These are phyloP conservation scores for Chloropsis cyanopogon DNA, from an alignment of 2,113 vertebrate genomes.

Conservation along the genomic window DNA sequence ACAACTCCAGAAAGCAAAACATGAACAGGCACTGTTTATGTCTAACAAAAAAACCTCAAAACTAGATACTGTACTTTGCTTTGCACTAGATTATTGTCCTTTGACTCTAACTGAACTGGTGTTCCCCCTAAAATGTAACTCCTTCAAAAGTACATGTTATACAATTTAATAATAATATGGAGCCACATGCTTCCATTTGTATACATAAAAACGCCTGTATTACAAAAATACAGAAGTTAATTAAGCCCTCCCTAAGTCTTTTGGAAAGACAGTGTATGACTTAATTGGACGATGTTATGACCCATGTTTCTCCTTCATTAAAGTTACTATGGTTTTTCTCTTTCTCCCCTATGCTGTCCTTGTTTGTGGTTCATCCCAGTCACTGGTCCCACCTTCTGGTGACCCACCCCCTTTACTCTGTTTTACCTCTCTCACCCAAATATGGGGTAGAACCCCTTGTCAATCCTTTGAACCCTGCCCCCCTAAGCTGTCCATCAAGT, in stretches of 20 bases:
- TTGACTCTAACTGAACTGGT: not conserved
- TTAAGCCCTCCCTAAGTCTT: not conserved
- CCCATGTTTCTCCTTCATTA: too few species aligned
- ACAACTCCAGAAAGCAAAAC: not conserved
- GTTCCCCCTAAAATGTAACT: not conserved
- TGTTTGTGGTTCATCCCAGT: too few species aligned
- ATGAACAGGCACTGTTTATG: not conserved
- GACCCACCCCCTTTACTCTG: too few species aligned
- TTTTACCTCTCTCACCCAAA: too few species aligned
- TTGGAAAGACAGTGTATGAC: not conserved
- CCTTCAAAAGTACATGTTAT: not conserved
- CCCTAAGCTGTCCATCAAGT: too few species aligned
- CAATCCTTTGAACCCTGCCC: too few species aligned
- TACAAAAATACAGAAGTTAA: not conserved
- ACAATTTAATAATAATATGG: not conserved
- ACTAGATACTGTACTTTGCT: not conserved
- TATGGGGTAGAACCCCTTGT: too few species aligned
- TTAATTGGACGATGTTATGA: not conserved
- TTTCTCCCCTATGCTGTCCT: too few species aligned
- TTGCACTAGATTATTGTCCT: not conserved
- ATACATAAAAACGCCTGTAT: not conserved
- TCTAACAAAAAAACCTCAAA: not conserved
- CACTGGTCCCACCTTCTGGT: too few species aligned
- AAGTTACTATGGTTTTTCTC: too few species aligned
- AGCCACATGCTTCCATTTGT: not conserved